Evolutionary conservation across 2,113 vertebrate species (phyloP).

Genomic region (Thomomys bottae): DNA sequence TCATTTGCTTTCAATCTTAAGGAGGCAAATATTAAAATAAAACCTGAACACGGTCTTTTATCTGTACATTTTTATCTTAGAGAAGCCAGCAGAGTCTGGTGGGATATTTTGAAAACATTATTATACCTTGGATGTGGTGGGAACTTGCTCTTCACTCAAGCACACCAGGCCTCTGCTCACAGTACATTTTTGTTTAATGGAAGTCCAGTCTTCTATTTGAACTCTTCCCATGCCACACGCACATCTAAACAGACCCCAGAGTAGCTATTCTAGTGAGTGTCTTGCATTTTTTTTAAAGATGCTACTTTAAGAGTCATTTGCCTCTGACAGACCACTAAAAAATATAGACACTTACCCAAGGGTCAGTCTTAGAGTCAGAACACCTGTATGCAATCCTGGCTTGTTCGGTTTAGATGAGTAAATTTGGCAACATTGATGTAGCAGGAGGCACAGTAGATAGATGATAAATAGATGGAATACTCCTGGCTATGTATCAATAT

Average conservation of each 20-base stretch:
- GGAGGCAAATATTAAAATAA: conserved; percentile 72
- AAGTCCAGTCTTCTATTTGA: conserved; percentile 51
- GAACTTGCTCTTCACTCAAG: conserved; percentile 54
- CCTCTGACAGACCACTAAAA: conserved; percentile 47
- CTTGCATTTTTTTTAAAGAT: conserved; percentile 56
- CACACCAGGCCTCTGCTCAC: conserved; percentile 40
- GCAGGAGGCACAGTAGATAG: not conserved
- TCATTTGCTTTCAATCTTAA: conserved; percentile 60
- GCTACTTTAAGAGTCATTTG: conserved; percentile 53
- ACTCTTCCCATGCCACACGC: not conserved
- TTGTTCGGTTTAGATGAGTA: not conserved
- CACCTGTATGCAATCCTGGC: not conserved
- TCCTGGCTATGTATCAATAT: not conserved
- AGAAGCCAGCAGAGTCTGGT: conserved; percentile 50
- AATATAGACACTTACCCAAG: conserved; percentile 39
- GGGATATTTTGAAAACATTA: conserved; percentile 69
- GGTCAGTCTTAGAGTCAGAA: conserved; percentile 24
- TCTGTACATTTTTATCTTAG: conserved; percentile 56
- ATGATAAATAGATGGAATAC: not conserved
- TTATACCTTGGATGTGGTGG: conserved; percentile 59
- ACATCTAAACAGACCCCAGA: conserved; percentile 53
- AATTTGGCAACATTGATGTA: not conserved
- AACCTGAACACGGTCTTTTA: conserved; percentile 71
- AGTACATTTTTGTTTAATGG: conserved; percentile 63
- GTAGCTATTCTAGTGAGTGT: conserved; percentile 59